These are phyloP conservation scores for Pocillopora verrucosa DNA, from an alignment of 64 coral and sea anemone species.

Conservation along the genomic window DNA sequence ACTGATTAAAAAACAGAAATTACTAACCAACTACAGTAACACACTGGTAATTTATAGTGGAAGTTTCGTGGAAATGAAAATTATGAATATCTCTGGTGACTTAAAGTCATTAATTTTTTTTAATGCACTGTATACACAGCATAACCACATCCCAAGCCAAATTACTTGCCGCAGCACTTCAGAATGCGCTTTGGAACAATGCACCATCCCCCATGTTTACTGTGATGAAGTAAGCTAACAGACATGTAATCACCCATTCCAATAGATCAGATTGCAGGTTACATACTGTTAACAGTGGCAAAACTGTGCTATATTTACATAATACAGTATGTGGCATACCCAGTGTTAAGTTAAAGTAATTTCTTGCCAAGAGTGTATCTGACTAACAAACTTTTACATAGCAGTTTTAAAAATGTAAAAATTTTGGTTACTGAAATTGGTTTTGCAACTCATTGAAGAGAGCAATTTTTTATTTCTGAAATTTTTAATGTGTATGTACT, in stretches of 20 bases:
- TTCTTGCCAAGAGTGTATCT: too few species aligned
- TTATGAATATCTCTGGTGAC: neutral
- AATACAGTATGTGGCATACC: neutral
- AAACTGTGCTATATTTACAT: neutral
- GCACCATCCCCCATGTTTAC: slow-evolving; percentile 93
- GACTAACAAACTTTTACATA: too few species aligned
- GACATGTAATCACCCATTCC: neutral
- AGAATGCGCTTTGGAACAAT: slow-evolving; percentile 86
- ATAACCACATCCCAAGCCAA: slow-evolving; percentile 57
- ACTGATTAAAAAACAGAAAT: too few species aligned
- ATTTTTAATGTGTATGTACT: too few species aligned
- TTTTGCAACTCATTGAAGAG: too few species aligned
- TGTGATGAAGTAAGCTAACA: slow-evolving; percentile 79
- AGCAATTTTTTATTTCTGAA: too few species aligned
- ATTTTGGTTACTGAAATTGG: too few species aligned
- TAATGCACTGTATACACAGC: slow-evolving; percentile 37
- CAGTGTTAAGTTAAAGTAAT: neutral
- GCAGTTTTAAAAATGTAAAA: too few species aligned
- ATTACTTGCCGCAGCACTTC: slow-evolving; percentile 65
- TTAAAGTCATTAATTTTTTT: neutral
- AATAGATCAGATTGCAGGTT: neutral
- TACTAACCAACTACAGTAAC: too few species aligned
- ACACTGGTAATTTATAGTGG: too few species aligned
- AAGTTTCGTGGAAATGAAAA: neutral
- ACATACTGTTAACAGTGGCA: neutral